Evolutionary conservation across 1,140 invertebrate species (phyloP).

Genomic region (Drosophila sucinea): DNA sequence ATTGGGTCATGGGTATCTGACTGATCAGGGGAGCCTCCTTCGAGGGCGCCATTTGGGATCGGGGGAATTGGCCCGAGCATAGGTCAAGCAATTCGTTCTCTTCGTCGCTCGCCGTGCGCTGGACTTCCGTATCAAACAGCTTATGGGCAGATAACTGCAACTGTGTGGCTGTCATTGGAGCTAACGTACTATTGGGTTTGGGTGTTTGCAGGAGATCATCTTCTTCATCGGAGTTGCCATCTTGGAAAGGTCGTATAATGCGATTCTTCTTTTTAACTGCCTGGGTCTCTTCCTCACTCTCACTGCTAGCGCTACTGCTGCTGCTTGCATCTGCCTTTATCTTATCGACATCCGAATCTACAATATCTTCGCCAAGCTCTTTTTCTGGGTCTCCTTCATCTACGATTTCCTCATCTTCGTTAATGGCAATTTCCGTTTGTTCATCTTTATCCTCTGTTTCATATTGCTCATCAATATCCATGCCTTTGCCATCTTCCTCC

Average conservation of each 20-base stretch:
- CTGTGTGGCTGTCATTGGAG: constrained; percentile 49
- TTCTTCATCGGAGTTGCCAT: constrained; percentile 76
- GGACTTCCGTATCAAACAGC: constrained; percentile 64
- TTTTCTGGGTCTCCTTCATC: constrained; percentile 36
- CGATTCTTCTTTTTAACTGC: constrained; percentile 55
- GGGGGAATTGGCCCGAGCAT: constrained; percentile 84
- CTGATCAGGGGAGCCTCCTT: constrained; percentile 54
- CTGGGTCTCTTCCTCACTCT: constrained; percentile 22
- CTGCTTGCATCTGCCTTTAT: constrained; percentile 38
- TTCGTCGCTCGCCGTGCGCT: constrained; percentile 78
- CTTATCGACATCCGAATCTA: constrained; percentile 49
- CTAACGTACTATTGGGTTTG: constrained; percentile 65
- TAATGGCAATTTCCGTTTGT: constrained; percentile 55
- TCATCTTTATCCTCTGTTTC: constrained; percentile 68
- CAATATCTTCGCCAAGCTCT: constrained; percentile 8
- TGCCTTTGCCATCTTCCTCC: constrained; percentile 48
- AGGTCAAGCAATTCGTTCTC: constrained; percentile 84
- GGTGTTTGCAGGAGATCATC: constrained; percentile 76
- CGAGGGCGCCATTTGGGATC: constrained; percentile 41
- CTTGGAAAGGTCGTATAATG: constrained; percentile 71
- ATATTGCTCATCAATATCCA: constrained; percentile 64
- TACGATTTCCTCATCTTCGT: constrained; percentile 67
- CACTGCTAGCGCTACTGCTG: constrained; percentile 30
- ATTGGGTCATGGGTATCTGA: constrained; percentile 73
- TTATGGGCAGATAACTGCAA: constrained; percentile 53